Evolutionary conservation across 2,797 vertebrate genomes (phyloP), one percentile per base, ranked within the genome.

Genomic region (Chaunax sp.): DNA sequence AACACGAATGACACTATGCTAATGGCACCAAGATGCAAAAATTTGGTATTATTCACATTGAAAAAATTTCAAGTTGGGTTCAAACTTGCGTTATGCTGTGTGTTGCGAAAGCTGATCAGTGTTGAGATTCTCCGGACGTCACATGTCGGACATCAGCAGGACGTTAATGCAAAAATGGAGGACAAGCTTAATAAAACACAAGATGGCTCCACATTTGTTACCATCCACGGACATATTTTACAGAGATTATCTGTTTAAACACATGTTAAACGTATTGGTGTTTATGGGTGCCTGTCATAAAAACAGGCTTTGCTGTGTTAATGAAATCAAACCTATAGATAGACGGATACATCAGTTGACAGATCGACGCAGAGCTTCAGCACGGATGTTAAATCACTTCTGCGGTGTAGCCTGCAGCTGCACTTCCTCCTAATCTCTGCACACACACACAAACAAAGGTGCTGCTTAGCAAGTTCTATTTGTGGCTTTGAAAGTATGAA

Each of bases 401-500:
- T 43, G 45, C 12, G 3, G 11, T 30, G 43, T 25, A 50, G 43
- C 70, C 55, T 45, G 40, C 25, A 51, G 43, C 19, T 1, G 2
- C 4, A 3, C 43, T 22, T 64, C 30, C 58, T 35, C 41, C 4
- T 3, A 57, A 9, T 25, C 30, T 49, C 56, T 18, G 50, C 55
- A 62, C 46, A 44, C 43, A 54, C 25, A 7, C 37, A 54, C n/a
- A 35, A 44, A 59, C 51, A 64, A 54, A 59, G 52, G 26, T 56
- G 37, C 59, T 11, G 16, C 43, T 61, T 43, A 26, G 47, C 28
- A 40, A 45, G 33, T 40, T 75, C 54, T 72, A 64, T 79, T 73
- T 66, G 62, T 54, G 64, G 57, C 57, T 38, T 70, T 64, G 30
- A 62, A 71, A 66, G 59, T 43, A 53, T n/a, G 5, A 62, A 56